Evolutionary conservation across 2,888 invertebrate species (phyloP).

Genomic region (Pandemis heparana): DNA sequence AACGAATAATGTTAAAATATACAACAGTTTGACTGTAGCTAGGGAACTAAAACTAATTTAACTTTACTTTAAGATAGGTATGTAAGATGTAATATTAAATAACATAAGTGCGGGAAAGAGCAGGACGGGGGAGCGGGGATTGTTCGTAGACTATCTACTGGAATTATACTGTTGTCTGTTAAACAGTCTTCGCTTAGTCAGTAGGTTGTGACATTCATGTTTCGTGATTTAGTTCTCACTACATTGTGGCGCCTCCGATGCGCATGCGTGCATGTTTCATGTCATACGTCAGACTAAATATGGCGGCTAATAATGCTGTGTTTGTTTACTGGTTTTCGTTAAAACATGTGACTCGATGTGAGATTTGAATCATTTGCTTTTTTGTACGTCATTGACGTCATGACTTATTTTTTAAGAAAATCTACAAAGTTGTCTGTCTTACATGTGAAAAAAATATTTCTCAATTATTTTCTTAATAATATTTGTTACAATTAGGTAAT

Average conservation of each 20-base stretch:
- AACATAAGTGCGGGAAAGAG: too few species aligned
- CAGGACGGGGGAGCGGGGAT: background rate
- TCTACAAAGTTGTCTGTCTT: too few species aligned
- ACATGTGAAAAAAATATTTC: too few species aligned
- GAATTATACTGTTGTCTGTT: background rate
- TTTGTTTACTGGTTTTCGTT: slow-evolving; percentile 1
- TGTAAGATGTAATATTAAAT: too few species aligned
- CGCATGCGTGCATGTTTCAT: slow-evolving; percentile 44
- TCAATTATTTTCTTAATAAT: too few species aligned
- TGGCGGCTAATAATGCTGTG: slow-evolving; percentile 4
- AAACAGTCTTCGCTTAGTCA: background rate
- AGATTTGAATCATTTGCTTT: background rate
- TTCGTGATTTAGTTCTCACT: slow-evolving; percentile 11
- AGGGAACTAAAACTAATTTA: too few species aligned
- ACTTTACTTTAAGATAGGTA: too few species aligned
- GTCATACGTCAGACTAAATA: slow-evolving; percentile 27
- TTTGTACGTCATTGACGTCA: background rate
- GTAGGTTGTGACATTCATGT: slow-evolving; percentile 8
- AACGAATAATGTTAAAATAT: too few species aligned
- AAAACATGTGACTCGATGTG: background rate
- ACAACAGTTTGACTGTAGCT: too few species aligned
- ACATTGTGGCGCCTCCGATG: slow-evolving; percentile 44
- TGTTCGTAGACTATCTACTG: background rate
- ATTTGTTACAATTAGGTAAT: too few species aligned
- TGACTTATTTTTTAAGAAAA: too few species aligned